Conservation (phyloP, 2,888 invertebrate genomes). For the Herminia tarsipennalis region DNA sequence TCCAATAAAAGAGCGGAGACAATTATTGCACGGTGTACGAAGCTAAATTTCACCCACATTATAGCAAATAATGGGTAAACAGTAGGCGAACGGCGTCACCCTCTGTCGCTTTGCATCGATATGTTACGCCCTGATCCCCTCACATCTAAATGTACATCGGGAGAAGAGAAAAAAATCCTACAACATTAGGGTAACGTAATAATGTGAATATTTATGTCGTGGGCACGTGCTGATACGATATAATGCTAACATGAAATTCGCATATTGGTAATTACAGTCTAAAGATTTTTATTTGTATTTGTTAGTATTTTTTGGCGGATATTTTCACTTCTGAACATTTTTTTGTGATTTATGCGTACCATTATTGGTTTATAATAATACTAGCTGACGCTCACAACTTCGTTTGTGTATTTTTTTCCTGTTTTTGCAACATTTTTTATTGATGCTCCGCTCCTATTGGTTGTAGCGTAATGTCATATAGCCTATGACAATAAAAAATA, state of each 20-base stretch:
- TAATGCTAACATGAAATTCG: conserved; percentile 77
- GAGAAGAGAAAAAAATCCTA: conserved; percentile 73
- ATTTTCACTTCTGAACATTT: neutral
- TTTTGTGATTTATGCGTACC: neutral
- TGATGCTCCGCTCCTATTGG: no score
- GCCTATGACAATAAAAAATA: no score
- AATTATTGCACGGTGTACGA: conserved; percentile 76
- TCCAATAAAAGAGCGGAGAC: conserved; percentile 75
- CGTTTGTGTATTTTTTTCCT: no score
- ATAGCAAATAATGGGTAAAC: conserved; percentile 82
- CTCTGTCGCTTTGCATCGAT: conserved; percentile 71
- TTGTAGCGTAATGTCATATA: no score
- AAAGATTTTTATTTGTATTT: conserved; percentile 37
- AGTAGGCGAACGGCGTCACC: conserved; percentile 74
- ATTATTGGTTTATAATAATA: no score
- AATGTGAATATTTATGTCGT: conserved; percentile 82
- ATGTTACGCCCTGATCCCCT: conserved; percentile 78
- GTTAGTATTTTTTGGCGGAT: conserved; percentile 18
- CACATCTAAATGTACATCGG: conserved; percentile 81
- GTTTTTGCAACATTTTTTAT: no score
- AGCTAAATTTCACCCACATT: conserved; percentile 84
- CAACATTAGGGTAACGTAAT: conserved; percentile 70
- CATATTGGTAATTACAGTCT: conserved; percentile 76
- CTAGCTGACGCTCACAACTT: no score
- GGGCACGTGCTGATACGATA: conserved; percentile 79